phyloP scores from a whole-genome alignment of 1,140 invertebrate species.

The Achatina immaculata region DNA sequence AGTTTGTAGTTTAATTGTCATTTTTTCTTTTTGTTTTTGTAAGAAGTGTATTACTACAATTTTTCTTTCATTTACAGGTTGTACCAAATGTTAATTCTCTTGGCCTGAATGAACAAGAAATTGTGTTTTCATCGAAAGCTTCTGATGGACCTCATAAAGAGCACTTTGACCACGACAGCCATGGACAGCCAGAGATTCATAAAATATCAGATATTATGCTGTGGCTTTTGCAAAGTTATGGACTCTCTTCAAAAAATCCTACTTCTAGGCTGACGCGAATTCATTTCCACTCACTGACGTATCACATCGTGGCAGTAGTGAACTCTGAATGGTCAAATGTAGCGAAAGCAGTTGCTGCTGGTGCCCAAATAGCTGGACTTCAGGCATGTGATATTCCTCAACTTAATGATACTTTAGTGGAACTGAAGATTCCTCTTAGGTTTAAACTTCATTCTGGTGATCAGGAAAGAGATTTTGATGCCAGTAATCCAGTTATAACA shows the following conservation, averaged over 20 bases:
- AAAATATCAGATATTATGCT: constrained; percentile 72
- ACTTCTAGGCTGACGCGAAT: constrained; percentile 69
- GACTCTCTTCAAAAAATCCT: constrained; percentile 61
- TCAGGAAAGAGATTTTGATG: constrained; percentile 59
- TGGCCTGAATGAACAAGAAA: constrained; percentile 72
- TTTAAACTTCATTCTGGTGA: constrained; percentile 68
- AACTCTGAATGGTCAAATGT: constrained; percentile 69
- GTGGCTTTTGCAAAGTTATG: constrained; percentile 70
- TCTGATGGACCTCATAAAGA: constrained; percentile 68
- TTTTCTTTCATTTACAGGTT: constrained; percentile 62
- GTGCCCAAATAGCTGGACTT: constrained; percentile 69
- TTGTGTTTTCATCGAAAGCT: constrained; percentile 69
- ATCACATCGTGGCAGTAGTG: constrained; percentile 70
- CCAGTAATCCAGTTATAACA: constrained; percentile 63
- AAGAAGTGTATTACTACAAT: not conserved
- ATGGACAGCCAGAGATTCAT: constrained; percentile 62
- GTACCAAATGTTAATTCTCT: constrained; percentile 69
- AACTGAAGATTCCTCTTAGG: constrained; percentile 67
- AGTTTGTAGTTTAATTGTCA: too few species aligned
- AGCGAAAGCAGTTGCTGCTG: constrained; percentile 70
- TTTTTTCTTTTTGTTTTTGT: too few species aligned
- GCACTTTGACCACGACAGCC: constrained; percentile 55
- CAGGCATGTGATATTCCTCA: constrained; percentile 70
- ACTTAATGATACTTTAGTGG: constrained; percentile 58
- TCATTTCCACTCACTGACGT: constrained; percentile 73